Percentiles rank a stretch among this genome's conserved stretches.
These are phyloP conservation scores for Halocynthia roretzi DNA, from an alignment of 23 tunicate genomes.

Conservation along the genomic window DNA sequence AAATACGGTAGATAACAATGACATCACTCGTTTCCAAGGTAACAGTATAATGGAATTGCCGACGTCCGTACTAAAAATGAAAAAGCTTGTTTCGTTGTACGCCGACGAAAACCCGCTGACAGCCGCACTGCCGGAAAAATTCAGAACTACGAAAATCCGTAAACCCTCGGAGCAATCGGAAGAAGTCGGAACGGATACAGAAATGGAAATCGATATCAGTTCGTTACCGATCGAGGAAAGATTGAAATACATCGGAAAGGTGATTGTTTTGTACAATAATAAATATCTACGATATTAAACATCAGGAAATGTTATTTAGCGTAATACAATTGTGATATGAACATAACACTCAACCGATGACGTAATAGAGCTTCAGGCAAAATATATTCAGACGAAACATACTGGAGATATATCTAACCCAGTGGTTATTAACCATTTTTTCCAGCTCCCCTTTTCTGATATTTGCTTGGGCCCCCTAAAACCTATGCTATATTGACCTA, in stretches of 20 bases:
- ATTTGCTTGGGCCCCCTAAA: too few relatives aligned
- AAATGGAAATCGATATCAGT: conserved; percentile 19
- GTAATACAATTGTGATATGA: too few relatives aligned
- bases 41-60: conserved; percentile 25
- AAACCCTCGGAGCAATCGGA: background rate
- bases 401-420: too few relatives aligned
- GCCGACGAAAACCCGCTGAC: conserved; percentile 25
- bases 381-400: too few relatives aligned
- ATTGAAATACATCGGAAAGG: conserved; percentile 26
- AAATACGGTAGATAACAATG: background rate
- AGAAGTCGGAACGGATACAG: background rate
- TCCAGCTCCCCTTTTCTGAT: too few relatives aligned
- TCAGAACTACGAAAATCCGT: background rate
- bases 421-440: too few relatives aligned
- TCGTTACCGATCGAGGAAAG: conserved; percentile 14
- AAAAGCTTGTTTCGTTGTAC: background rate
- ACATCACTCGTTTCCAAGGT: background rate
- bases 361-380: too few relatives aligned
- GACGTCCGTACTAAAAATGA: conserved; percentile 17
- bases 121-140: conserved; percentile 6
- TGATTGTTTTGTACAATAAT: background rate
- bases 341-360: too few relatives aligned
- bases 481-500: too few relatives aligned
- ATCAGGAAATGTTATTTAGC: too few relatives aligned
- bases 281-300: too few relatives aligned